These are phyloP conservation scores for Aspidapion aeneum DNA, from an alignment of 2,888 invertebrate species.

Conservation along the genomic window DNA sequence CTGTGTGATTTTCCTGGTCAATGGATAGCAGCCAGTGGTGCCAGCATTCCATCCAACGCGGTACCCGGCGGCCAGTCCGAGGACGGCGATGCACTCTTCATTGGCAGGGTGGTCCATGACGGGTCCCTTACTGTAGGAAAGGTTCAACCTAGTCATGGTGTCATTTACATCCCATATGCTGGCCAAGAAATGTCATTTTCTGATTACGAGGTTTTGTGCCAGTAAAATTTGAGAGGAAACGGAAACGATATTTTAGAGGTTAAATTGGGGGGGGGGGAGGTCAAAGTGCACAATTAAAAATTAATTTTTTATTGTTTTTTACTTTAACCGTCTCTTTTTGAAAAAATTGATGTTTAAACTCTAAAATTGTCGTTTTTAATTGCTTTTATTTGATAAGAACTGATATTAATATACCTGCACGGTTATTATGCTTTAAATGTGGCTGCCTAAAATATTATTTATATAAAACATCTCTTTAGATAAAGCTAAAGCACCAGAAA, in stretches of 20 bases:
- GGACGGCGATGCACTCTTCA: conserved; percentile 74
- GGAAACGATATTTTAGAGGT: no score
- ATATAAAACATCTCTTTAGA: not conserved
- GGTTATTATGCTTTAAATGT: not conserved
- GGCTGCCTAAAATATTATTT: not conserved
- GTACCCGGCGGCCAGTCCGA: conserved; percentile 67
- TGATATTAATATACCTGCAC: no score
- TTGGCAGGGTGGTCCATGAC: conserved; percentile 75
- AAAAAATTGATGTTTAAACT: no score
- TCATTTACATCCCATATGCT: conserved; percentile 79
- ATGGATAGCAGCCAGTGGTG: conserved; percentile 46
- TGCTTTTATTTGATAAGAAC: no score
- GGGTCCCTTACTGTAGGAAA: conserved; percentile 76
- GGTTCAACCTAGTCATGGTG: conserved; percentile 71
- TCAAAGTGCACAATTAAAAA: no score
- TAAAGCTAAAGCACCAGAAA: not conserved
- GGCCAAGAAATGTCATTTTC: conserved; percentile 75
- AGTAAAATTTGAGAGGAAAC: conserved; percentile 11
- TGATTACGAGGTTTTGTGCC: conserved; percentile 72
- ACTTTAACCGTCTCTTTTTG: no score
- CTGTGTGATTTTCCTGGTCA: conserved; percentile 45
- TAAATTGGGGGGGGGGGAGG: no score
- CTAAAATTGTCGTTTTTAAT: no score
- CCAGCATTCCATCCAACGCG: conserved; percentile 68
- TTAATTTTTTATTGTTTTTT: no score